A percentile compares a stretch with the other conserved stretches of the same genome.
Conservation (phyloP, 2,113 vertebrate genomes). For the Emydura subglobosa region DNA sequence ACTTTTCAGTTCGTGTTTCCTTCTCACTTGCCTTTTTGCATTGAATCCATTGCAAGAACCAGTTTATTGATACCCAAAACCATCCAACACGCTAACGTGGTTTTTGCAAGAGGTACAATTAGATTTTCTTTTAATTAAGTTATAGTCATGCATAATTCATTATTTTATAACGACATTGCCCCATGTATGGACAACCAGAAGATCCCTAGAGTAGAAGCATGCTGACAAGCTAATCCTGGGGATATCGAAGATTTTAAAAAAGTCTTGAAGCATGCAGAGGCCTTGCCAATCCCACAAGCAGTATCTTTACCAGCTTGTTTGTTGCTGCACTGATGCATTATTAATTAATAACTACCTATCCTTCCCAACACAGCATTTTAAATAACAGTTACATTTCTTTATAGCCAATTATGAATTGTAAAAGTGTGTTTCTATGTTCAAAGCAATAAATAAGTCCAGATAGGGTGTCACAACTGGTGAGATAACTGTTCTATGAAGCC, state of each 20-base stretch:
- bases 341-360: conserved; percentile 74
- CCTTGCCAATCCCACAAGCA: not conserved
- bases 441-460: conserved; percentile 55
- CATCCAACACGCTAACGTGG: not conserved
- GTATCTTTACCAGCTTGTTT: conserved; percentile 46
- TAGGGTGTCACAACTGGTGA: conserved; percentile 41
- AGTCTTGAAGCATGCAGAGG: conserved; percentile 49
- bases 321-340: conserved; percentile 69
- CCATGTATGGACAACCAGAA: not conserved
- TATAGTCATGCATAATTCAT: not conserved
- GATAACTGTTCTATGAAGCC: conserved; percentile 63
- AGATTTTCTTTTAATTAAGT: not conserved
- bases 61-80: not conserved
- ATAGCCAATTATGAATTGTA: conserved; percentile 43
- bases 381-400: conserved; percentile 71
- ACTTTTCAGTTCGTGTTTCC: not conserved
- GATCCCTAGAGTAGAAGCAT: not conserved
- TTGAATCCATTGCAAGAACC: not conserved
- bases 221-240: not conserved
- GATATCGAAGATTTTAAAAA: conserved; percentile 12
- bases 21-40: not conserved
- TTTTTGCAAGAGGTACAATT: not conserved
- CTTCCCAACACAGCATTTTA: conserved; percentile 69
- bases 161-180: not conserved
- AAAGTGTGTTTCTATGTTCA: conserved; percentile 47